Base-by-base conservation (phyloP, 2,888 invertebrate genomes). In the Bimastos eiseni region DNA sequence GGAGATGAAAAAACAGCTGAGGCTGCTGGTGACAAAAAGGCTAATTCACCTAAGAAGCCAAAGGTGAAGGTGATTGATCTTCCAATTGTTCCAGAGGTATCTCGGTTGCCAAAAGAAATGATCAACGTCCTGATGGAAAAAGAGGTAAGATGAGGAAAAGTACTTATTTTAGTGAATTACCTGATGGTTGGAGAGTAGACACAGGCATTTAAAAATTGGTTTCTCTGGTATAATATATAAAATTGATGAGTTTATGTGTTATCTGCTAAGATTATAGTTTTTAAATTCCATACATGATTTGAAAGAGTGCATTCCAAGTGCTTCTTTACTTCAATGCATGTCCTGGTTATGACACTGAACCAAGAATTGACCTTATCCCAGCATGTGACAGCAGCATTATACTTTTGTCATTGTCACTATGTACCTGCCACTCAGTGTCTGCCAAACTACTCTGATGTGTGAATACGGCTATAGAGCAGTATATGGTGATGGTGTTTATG, bases 41-140 rank as follows among this genome's bases (percentile, higher is more conserved):
- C 30, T n/a, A 86, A 86, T 37, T 86, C 86, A 24, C 90, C 86
- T 95, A 96, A 97, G 92, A 95, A 98, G 95, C 96, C 97, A 91
- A 95, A 96, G 13, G 96, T 97, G 37, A 98, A 98, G 95, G 96
- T 97, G 44, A 96, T 98, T 91, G 98, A 98, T 93, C 96, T 99
- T 92, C 97, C 98, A 0, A 97, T 99, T 92, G 97, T 97, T 91
- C 96, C 96, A n/a, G 95, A 96, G 90, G 97, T 97, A 24, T 96
- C 96, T 94, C 97, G 97, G 90, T 96, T 97, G 94, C 96, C 97
- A 3, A 96, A 96, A 93, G 96, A 96, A 36, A 97, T 98, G 83
- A 95, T 98, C 88, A 97, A 97, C 94, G 95, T 96, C 89, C 97
- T 97, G 91, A 96, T 97, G 92, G 98, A 98, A 94, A 97, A 97